Evolutionary conservation across 1,140 invertebrate species (phyloP).

Genomic region (Leguminivora glycinivorella): DNA sequence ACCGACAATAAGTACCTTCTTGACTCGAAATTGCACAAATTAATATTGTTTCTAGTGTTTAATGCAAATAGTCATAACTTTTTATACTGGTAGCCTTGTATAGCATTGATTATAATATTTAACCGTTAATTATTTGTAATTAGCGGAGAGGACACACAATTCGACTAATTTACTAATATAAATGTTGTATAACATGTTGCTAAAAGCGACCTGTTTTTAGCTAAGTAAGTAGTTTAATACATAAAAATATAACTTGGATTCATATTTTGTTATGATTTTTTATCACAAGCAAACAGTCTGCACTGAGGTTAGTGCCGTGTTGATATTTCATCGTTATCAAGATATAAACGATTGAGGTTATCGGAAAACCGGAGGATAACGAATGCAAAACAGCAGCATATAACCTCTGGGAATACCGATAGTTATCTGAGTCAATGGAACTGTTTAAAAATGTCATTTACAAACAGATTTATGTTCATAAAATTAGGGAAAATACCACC

Average conservation of each 20-base stretch:
- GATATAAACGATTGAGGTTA: constrained; percentile 43
- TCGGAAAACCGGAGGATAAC: constrained; percentile 41
- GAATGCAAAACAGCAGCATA: constrained; percentile 21
- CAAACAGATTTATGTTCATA: background rate
- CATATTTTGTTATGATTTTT: background rate
- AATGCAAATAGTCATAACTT: background rate
- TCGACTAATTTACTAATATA: background rate
- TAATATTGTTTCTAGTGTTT: too few relatives aligned
- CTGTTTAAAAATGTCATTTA: background rate
- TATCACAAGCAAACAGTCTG: constrained; percentile 8
- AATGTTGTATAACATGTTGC: too few relatives aligned
- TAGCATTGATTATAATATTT: background rate
- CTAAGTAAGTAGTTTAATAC: too few relatives aligned
- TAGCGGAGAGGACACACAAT: background rate
- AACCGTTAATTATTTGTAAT: background rate
- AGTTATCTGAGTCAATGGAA: constrained; percentile 3
- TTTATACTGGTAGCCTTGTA: background rate
- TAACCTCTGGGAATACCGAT: constrained; percentile 23
- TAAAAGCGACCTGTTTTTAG: too few relatives aligned
- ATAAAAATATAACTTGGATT: too few relatives aligned
- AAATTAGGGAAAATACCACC: background rate
- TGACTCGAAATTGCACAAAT: too few relatives aligned
- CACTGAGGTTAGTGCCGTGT: constrained; percentile 8
- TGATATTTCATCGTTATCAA: constrained; percentile 14
- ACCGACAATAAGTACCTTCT: too few relatives aligned